A percentile compares a stretch with the other conserved stretches of the same genome.
Conservation (phyloP, 2,113 vertebrate species). For the Periophthalmus modestus region DNA sequence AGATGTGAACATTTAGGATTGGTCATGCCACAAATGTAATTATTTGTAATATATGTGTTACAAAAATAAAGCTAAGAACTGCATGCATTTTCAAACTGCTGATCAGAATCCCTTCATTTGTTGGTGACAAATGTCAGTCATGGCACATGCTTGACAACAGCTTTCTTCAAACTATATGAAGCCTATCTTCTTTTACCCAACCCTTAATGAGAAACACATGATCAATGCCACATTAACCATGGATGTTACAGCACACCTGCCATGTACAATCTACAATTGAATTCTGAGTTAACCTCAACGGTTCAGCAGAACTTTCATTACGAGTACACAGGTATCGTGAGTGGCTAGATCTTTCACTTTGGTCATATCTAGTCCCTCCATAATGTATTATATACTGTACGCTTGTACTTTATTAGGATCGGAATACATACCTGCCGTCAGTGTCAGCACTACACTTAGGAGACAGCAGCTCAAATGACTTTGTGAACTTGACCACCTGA, state of each 20-base stretch:
- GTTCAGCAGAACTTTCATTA: slow-evolving; percentile 38
- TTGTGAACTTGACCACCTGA: slow-evolving; percentile 99
- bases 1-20: slow-evolving; percentile 25
- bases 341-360: background rate
- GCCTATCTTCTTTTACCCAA: slow-evolving; percentile 52
- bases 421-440: slow-evolving; percentile 85
- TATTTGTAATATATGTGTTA: background rate
- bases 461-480: slow-evolving; percentile 97
- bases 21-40: slow-evolving; percentile 20
- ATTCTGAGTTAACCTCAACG: slow-evolving; percentile 41
- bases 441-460: slow-evolving; percentile 96
- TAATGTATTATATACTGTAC: background rate
- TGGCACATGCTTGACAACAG: slow-evolving; percentile 24
- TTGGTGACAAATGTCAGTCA: slow-evolving; percentile 31
- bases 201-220: slow-evolving; percentile 45
- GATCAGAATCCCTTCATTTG: slow-evolving; percentile 26
- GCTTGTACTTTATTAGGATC: background rate
- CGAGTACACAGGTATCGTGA: slow-evolving; percentile 19
- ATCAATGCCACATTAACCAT: slow-evolving; percentile 57
- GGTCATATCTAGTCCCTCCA: background rate
- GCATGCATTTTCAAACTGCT: slow-evolving; percentile 17
- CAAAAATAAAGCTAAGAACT: slow-evolving; percentile 8
- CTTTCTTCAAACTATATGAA: slow-evolving; percentile 59
- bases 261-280: slow-evolving; percentile 42
- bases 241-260: slow-evolving; percentile 38